Conservation (phyloP, 2,797 vertebrate genomes). For the Malurus leucopterus region DNA sequence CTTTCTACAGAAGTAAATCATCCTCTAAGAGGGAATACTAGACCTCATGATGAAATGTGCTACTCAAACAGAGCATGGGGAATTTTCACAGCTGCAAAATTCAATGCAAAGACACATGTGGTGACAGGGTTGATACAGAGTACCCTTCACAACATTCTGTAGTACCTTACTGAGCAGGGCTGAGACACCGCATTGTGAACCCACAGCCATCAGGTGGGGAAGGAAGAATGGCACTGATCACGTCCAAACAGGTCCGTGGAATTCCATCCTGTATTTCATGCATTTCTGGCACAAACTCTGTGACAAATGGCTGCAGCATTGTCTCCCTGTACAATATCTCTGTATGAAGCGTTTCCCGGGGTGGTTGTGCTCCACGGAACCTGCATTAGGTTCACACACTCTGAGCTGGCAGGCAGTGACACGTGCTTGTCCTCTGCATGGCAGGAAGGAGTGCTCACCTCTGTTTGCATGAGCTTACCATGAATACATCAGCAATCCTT, state of each 20-base stretch:
- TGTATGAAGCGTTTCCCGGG: neutral
- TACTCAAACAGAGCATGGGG: neutral
- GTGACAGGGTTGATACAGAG: neutral
- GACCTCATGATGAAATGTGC: neutral
- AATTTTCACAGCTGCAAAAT: neutral
- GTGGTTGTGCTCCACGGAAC: neutral
- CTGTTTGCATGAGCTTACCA: neutral
- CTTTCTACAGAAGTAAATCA: neutral
- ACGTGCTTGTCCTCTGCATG: neutral
- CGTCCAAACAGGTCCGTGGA: neutral
- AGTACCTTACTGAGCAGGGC: neutral
- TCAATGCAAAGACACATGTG: neutral
- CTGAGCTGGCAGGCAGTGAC: neutral
- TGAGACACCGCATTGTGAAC: neutral
- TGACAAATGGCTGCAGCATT: neutral
- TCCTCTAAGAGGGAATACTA: neutral
- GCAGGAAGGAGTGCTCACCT: neutral
- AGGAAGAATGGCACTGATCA: neutral
- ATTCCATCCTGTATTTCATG: neutral
- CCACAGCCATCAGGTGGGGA: neutral
- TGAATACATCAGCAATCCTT: neutral
- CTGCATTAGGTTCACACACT: rapidly evolving
- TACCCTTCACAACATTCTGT: neutral
- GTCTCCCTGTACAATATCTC: neutral
- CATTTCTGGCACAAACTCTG: neutral